Evolutionary conservation across 1,140 invertebrate species (phyloP), one percentile per base, ranked within the genome.

Genomic region (Gryon sp.): DNA sequence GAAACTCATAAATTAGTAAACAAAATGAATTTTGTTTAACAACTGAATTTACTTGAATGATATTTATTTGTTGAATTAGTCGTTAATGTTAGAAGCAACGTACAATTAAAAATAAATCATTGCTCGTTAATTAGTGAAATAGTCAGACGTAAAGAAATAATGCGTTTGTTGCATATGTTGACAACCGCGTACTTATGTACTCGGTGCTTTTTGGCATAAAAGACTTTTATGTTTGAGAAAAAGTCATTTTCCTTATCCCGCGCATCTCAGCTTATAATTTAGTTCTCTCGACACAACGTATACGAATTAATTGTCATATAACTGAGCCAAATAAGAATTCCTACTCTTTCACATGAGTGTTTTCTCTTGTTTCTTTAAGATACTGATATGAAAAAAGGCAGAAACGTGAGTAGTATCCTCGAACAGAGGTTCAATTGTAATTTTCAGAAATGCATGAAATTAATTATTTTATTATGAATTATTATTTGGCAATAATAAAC

Each of bases 271-370:
- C 28, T 20, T 18, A 9, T 18, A 48, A n/a, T 62, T 50, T 11
- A 41, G 14, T 16, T 34, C 3, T 0, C 34, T 40, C n/a, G 11
- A n/a, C n/a, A 18, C 46, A 48, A 34, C 36, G 15, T 36, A 32
- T 19, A 28, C 32, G 50, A 16, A 68, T 55, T 55, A 55, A 68
- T 68, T 68, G 50, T 68, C 63, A 38, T 55, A 38, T 26, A 55
- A 57, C 50, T 20, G 50, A 43, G 50, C 41, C 16, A 57, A 68
- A 55, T 48, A 50, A 55, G 28, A 24, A 19, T 36, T 55, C 40
- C 26, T 19, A 38, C 50, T 55, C 43, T 16, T 36, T 57, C 11
- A 30, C 32, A 46, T 32, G 48, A 68, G 50, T 55, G 50, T 55
- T 55, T 20, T 41, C 40, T 45, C 50, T 40, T 68, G 41, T 65